These are phyloP conservation scores for Balearica regulorum DNA, from an alignment of 2,797 vertebrate species.

Conservation along the genomic window DNA sequence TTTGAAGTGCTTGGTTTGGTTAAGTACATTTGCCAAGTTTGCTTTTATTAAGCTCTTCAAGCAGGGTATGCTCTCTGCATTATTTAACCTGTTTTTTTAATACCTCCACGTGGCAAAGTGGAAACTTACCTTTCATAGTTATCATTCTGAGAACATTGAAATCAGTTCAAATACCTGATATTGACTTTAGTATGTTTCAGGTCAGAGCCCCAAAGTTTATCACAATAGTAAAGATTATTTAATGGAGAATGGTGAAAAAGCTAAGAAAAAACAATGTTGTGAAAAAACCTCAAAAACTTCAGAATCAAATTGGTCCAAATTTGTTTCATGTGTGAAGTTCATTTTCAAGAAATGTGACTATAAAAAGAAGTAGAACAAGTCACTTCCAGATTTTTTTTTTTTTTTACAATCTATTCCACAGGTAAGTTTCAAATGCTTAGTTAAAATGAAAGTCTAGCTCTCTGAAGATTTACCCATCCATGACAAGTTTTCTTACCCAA, in stretches of 20 bases:
- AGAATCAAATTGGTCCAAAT: not conserved
- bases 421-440: not conserved
- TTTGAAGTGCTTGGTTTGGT: not conserved
- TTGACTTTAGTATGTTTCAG: not conserved
- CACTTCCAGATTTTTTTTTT: not conserved
- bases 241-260: not conserved
- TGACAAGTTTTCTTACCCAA: not conserved
- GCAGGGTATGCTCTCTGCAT: not conserved
- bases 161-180: not conserved
- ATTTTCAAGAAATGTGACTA: not conserved
- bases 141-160: not conserved
- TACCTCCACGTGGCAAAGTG: not conserved
- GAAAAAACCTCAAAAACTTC: not conserved
- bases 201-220: not conserved
- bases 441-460: not conserved
- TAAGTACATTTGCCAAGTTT: not conserved
- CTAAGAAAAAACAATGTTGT: not conserved
- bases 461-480: rapidly evolving
- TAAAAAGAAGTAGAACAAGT: not conserved
- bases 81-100: not conserved
- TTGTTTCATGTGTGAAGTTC: not conserved
- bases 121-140: not conserved
- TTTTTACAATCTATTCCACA: not conserved
- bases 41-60: not conserved
- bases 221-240: not conserved